Percentiles rank a stretch among this genome's conserved stretches.
These are phyloP conservation scores for Drosophila robusta DNA, from an alignment of 2,888 invertebrate species.

Conservation along the genomic window DNA sequence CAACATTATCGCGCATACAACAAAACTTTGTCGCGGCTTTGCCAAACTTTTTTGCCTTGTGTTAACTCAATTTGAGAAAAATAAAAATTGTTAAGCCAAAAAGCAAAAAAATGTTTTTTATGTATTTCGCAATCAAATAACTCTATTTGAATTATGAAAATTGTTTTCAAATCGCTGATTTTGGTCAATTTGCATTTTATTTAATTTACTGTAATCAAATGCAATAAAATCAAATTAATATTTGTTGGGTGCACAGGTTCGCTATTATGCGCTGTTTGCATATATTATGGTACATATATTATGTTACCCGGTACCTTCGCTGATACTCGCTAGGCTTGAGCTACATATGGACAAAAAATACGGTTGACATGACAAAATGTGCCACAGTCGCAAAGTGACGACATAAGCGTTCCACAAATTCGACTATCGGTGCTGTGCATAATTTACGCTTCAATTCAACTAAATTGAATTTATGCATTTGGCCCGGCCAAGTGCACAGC, in stretches of 20 bases:
- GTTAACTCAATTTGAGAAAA: no score
- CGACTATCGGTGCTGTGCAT: constrained; percentile 48
- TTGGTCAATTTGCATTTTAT: neutral
- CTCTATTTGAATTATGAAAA: constrained; percentile 9
- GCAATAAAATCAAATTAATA: constrained; percentile 2
- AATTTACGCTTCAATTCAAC: constrained; percentile 48
- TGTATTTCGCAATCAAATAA: constrained; percentile 4
- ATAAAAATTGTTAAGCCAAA: neutral
- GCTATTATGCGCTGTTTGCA: neutral
- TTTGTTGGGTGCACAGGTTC: neutral
- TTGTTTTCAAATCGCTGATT: neutral
- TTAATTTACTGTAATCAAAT: neutral
- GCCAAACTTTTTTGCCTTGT: constrained; percentile 24
- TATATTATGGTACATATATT: neutral
- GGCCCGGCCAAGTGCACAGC: constrained; percentile 13
- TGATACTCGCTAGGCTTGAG: neutral
- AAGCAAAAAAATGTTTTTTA: no score
- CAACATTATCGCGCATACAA: constrained; percentile 71
- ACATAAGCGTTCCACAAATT: constrained; percentile 32
- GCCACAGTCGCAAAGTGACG: constrained; percentile 31
- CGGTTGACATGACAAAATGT: constrained; percentile 2
- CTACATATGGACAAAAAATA: neutral
- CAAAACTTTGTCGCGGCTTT: constrained; percentile 49
- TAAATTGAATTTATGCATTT: constrained; percentile 45
- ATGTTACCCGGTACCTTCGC: neutral